phyloP scores from a whole-genome alignment of 1,140 invertebrate genomes.

The Solen grandis region DNA sequence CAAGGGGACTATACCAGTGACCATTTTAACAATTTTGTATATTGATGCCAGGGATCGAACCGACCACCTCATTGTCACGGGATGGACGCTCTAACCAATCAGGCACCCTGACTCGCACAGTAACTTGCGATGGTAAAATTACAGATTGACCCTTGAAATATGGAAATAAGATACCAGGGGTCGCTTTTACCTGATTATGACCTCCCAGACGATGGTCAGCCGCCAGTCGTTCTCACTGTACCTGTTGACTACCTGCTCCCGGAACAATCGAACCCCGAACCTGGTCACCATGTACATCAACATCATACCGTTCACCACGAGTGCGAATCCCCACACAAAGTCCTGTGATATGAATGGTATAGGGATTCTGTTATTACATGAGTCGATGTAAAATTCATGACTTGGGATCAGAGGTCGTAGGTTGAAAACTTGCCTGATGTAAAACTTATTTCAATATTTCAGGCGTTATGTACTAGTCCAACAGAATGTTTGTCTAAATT shows the following conservation, averaged over 20 bases:
- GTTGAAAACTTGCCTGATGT: no score
- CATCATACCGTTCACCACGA: constrained; percentile 73
- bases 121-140: no score
- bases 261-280: constrained; percentile 65
- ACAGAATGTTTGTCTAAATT: no score
- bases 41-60: no score
- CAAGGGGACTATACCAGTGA: no score
- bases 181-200: constrained; percentile 72
- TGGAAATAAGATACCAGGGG: neutral
- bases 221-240: constrained; percentile 73
- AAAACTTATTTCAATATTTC: no score
- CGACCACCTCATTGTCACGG: no score
- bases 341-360: constrained; percentile 70
- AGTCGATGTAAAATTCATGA: neutral
- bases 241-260: constrained; percentile 66
- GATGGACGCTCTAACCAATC: no score
- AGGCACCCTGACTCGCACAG: no score
- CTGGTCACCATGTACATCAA: constrained; percentile 67
- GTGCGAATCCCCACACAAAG: constrained; percentile 76
- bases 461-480: no score
- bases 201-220: constrained; percentile 69
- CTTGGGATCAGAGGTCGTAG: neutral
- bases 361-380: neutral
- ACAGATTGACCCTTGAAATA: neutral
- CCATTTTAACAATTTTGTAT: no score